These are phyloP conservation scores for Polypedilum vanderplanki DNA, from an alignment of 1,140 invertebrate species.

Conservation along the genomic window DNA sequence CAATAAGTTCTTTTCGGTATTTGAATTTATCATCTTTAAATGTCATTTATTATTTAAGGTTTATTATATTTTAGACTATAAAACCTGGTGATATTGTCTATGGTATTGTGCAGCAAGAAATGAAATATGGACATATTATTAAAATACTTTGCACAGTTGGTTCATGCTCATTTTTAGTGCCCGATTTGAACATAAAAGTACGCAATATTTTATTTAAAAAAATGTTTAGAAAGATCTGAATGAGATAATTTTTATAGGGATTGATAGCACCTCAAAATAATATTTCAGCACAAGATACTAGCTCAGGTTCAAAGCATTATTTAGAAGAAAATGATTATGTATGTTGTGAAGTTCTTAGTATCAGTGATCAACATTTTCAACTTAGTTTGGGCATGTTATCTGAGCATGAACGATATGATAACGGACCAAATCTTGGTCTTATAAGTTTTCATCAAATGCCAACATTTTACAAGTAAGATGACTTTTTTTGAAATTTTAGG, in stretches of 20 bases:
- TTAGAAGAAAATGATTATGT: constrained; percentile 74
- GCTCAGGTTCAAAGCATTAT: constrained; percentile 68
- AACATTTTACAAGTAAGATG: constrained; percentile 75
- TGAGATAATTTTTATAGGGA: constrained; percentile 48
- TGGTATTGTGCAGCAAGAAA: constrained; percentile 63
- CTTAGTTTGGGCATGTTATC: constrained; percentile 81
- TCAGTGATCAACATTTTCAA: constrained; percentile 78
- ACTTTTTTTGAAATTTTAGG: not conserved
- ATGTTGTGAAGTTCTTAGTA: constrained; percentile 80
- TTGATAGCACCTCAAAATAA: constrained; percentile 61
- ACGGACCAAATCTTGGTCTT: constrained; percentile 64
- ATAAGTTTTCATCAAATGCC: constrained; percentile 80
- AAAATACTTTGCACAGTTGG: constrained; percentile 76
- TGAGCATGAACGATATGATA: constrained; percentile 57
- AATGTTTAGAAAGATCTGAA: not conserved
- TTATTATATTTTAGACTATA: constrained; percentile 55
- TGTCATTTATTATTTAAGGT: not conserved
- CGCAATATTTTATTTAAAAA: constrained; percentile 28
- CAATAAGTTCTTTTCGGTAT: constrained; percentile 73
- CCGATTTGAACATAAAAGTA: constrained; percentile 77
- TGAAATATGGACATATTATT: constrained; percentile 59
- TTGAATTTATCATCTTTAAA: constrained; percentile 32
- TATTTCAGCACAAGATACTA: constrained; percentile 71
- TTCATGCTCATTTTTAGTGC: constrained; percentile 66
- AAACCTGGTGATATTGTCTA: constrained; percentile 76